Evolutionary conservation across 2,888 invertebrate genomes (phyloP).

Genomic region (Acronicta alni): DNA sequence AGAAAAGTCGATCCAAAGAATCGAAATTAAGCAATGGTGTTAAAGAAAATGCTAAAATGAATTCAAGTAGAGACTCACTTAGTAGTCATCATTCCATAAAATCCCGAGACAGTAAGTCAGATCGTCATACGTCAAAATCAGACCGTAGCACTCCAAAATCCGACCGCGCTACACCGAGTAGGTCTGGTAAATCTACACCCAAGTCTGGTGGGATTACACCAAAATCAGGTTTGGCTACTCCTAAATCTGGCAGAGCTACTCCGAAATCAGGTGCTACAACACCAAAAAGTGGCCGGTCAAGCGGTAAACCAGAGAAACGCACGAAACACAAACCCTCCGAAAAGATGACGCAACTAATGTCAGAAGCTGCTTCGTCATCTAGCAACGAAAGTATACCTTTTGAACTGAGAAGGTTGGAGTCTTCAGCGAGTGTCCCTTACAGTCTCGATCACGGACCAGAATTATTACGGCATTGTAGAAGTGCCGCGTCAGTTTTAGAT

Average conservation of each 20-base stretch:
- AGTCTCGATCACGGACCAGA: constrained; percentile 88
- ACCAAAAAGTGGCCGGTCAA: constrained; percentile 90
- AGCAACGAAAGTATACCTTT: constrained; percentile 89
- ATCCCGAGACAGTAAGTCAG: constrained; percentile 86
- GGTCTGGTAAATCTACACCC: constrained; percentile 82
- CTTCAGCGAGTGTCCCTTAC: constrained; percentile 91
- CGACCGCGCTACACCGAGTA: constrained; percentile 78
- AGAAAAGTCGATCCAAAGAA: constrained; percentile 85
- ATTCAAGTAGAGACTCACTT: constrained; percentile 86
- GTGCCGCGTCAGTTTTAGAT: constrained; percentile 88
- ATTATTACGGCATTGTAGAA: constrained; percentile 87
- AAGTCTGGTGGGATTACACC: constrained; percentile 84
- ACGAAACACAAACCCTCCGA: constrained; percentile 85
- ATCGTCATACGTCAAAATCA: constrained; percentile 83
- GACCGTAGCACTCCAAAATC: constrained; percentile 86
- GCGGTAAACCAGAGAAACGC: constrained; percentile 84
- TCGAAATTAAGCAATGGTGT: constrained; percentile 79
- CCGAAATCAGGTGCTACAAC: constrained; percentile 84
- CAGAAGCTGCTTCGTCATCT: constrained; percentile 89
- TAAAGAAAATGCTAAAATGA: constrained; percentile 80
- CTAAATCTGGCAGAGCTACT: constrained; percentile 81
- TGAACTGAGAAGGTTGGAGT: constrained; percentile 84
- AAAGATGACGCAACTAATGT: constrained; percentile 87
- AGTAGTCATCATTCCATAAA: constrained; percentile 87
- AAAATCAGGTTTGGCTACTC: constrained; percentile 82